Percentiles rank a stretch among this genome's conserved stretches.
Evolutionary conservation across 2,888 invertebrate species (phyloP).

Genomic region (Plebejus anna): DNA sequence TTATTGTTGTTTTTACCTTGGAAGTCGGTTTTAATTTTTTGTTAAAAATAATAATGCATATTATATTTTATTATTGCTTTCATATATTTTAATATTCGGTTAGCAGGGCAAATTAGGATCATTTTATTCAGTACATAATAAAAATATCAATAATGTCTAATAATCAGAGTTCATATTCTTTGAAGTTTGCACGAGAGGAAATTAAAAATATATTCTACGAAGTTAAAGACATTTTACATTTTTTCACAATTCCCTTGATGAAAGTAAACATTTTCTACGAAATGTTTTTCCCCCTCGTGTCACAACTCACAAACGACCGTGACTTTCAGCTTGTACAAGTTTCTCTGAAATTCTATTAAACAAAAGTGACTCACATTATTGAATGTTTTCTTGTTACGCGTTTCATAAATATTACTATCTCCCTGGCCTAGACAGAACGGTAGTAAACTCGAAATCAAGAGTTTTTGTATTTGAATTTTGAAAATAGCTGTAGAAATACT

Average conservation of each 20-base stretch:
- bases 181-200: background rate
- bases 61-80: too few relatives aligned
- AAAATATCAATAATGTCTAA: background rate
- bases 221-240: background rate
- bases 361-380: constrained; percentile 1
- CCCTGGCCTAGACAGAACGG: background rate
- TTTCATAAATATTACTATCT: background rate
- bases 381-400: constrained; percentile 14
- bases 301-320: background rate
- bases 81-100: too few relatives aligned
- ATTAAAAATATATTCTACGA: background rate
- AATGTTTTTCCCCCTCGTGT: background rate
- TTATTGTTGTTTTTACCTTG: too few relatives aligned
- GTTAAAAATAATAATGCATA: too few relatives aligned
- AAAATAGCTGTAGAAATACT: background rate
- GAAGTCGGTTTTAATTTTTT: too few relatives aligned
- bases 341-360: constrained; percentile 23
- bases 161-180: background rate
- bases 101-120: too few relatives aligned
- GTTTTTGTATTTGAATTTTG: background rate
- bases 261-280: constrained; percentile 1
- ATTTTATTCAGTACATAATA: too few relatives aligned
- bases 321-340: constrained; percentile 13
- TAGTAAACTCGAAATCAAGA: background rate
- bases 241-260: background rate